phyloP scores from a whole-genome alignment of 2,888 invertebrate genomes.

The Cerastoderma edule region DNA sequence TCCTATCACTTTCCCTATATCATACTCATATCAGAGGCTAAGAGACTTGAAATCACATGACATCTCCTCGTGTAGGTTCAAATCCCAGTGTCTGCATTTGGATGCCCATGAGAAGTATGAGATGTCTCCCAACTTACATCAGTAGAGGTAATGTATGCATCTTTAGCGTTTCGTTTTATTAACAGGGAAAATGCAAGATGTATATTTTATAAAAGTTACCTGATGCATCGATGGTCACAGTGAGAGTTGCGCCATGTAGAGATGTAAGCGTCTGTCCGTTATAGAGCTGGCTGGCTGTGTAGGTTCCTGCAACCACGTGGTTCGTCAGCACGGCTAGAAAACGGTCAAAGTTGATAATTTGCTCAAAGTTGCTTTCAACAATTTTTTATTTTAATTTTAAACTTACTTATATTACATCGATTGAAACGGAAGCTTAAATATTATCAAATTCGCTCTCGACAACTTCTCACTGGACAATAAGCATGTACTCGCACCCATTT shows the following conservation, averaged over 20 bases:
- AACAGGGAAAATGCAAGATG: not conserved
- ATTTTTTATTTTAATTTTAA: not conserved
- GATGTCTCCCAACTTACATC: no score
- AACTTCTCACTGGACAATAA: no score
- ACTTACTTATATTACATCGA: not conserved
- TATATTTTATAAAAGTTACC: not conserved
- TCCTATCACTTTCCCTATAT: no score
- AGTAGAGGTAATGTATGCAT: no score
- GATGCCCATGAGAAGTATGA: no score
- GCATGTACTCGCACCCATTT: no score
- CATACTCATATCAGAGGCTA: no score
- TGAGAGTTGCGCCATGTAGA: slow-evolving; percentile 43
- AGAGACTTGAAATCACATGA: no score
- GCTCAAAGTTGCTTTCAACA: not conserved
- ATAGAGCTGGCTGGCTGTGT: slow-evolving; percentile 23
- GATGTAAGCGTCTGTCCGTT: slow-evolving; percentile 43
- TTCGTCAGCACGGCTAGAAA: slow-evolving; percentile 48
- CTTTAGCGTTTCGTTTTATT: no score
- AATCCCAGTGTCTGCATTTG: no score
- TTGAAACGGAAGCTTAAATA: not conserved
- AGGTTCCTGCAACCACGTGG: slow-evolving; percentile 46
- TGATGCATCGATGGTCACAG: not conserved
- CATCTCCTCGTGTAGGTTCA: no score
- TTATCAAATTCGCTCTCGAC: not conserved
- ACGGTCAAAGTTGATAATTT: not conserved